Percentiles rank a stretch among this genome's conserved stretches.
Evolutionary conservation across 2,888 invertebrate genomes (phyloP).

Genomic region (Pardosa pseudoannulata): DNA sequence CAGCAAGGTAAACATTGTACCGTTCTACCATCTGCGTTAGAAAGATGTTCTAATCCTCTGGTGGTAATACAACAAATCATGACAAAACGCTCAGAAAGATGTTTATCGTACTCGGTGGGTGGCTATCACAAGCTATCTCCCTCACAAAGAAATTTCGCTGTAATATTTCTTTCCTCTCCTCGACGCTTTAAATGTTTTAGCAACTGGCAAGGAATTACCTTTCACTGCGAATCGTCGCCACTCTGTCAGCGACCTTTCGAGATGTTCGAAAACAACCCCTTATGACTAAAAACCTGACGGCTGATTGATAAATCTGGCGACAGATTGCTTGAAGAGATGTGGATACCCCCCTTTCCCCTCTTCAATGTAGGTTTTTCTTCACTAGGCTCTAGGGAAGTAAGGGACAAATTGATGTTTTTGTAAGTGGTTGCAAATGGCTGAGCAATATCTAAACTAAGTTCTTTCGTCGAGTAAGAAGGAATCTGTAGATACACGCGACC

Average conservation of each 20-base stretch:
- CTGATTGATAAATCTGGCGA: background rate
- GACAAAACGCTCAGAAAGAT: constrained; percentile 1
- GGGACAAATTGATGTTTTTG: background rate
- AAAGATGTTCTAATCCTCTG: background rate
- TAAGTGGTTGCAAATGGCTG: background rate
- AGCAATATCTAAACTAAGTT: too few species aligned
- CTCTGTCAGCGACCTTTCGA: background rate
- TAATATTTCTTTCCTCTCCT: constrained; percentile 8
- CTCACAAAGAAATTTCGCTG: background rate
- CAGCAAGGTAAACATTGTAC: too few species aligned
- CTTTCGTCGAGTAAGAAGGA: too few species aligned
- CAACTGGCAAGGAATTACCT: constrained; percentile 9
- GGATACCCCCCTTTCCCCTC: too few species aligned
- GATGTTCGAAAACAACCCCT: constrained; percentile 9
- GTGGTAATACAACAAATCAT: constrained; percentile 4
- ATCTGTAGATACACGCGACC: too few species aligned
- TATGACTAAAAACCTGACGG: constrained; percentile 4
- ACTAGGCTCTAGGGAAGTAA: background rate
- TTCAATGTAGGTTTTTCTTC: background rate
- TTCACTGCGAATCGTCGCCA: constrained; percentile 7
- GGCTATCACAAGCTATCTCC: background rate
- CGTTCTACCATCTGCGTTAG: background rate
- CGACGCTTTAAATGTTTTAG: background rate
- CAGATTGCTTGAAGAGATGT: background rate
- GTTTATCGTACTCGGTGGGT: constrained; percentile 7